phyloP scores from a whole-genome alignment of 2,113 vertebrate genomes.

The Probosciger aterrimus region DNA sequence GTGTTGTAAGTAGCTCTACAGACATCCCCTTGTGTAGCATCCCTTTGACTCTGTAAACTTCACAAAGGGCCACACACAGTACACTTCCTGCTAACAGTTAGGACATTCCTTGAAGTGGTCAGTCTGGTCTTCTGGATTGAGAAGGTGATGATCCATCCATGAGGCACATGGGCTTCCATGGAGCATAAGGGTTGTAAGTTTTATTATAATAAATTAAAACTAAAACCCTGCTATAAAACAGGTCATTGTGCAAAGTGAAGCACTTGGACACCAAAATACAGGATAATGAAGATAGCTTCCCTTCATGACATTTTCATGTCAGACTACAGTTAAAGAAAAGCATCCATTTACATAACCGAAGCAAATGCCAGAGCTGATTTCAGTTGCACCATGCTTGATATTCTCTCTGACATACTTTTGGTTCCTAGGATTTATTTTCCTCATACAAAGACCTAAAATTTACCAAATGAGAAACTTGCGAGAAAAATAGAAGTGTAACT shows the following conservation, averaged over 20 bases:
- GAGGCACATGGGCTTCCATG: neutral
- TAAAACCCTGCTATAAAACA: neutral
- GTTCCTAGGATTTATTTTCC: neutral
- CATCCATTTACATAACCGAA: neutral
- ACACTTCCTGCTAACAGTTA: neutral
- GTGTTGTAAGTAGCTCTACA: neutral
- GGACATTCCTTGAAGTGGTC: neutral
- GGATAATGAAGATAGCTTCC: neutral
- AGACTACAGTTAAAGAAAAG: neutral
- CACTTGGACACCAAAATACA: neutral
- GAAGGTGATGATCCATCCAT: neutral
- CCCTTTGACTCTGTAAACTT: neutral
- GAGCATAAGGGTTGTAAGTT: neutral
- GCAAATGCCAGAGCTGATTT: neutral
- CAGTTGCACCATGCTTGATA: neutral
- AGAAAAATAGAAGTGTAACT: accelerated
- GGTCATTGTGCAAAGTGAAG: neutral
- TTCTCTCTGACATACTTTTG: neutral
- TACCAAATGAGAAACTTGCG: neutral
- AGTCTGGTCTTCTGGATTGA: neutral
- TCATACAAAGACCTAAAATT: neutral
- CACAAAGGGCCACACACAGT: neutral
- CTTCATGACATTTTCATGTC: neutral
- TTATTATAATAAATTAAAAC: neutral
- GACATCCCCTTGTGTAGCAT: neutral